Base-by-base conservation (phyloP, 2,888 invertebrate species). In the Erebia palarica region DNA sequence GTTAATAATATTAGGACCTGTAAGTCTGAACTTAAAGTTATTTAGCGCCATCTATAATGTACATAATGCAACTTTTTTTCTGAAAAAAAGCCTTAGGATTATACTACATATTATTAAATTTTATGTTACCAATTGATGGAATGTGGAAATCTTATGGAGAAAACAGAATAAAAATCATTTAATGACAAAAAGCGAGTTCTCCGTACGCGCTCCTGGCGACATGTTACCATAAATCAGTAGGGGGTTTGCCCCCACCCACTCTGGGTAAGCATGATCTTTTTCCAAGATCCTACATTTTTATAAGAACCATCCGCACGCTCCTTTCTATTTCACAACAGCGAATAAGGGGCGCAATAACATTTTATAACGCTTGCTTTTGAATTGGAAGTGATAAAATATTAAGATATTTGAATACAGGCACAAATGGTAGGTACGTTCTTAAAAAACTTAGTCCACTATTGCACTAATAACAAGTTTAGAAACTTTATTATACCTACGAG, bases 141-240 rank as follows among this genome's bases (percentile, higher is more conserved):
- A 66, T 68, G 59, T 65, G 68, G 51, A 58, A 73, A 68, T 69
- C 58, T 71, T 71, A 66, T 60, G 72, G 77, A 78, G 78, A 79
- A 85, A 84, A 86, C 82, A 82, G 84, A 88, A 91, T 89, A 90
- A 91, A 90, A 91, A 90, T 91, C 90, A 88, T 86, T 88, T 88
- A 90, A 91, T 90, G 91, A 91, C 88, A 90, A 91, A 92, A 90
- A 88, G 87, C 87, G 88, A 84, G 89, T 84, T 85, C 84, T 83
- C 82, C 84, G 87, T 87, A 86, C 86, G 85, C 83, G 84, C 84
- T 86, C 85, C 85, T 85, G 84, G 88, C 90, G 91, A 92, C 93
- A 91, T 88, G 89, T 92, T 89, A 85, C 91, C 89, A 93, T 94
- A 93, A 93, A 93, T 93, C 92, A 92, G 90, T 80, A 83, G 90